Base-by-base conservation (phyloP, 2,113 vertebrate species). In the Anguilla japonica region DNA sequence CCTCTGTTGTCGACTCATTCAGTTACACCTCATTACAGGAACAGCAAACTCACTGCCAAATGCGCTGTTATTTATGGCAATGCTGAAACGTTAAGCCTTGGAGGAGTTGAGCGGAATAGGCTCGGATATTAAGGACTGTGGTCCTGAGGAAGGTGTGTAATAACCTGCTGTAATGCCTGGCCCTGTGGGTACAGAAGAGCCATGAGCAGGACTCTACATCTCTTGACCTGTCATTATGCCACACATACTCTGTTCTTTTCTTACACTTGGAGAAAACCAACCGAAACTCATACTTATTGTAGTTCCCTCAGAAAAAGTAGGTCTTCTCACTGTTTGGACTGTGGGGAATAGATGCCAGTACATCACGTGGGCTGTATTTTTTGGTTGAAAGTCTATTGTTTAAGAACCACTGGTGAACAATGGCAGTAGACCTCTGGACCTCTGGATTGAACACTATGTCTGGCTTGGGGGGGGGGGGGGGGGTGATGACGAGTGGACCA, bases 91-190 rank as follows among this genome's bases (percentile, higher is more conserved):
- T 92, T 92, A 89, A 87, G 90, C 87, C 89, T 93, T 92, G 81
- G 91, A 87, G 83, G 81, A 86, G 88, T 85, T 11, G 88, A 89
- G 50, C 67, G 89, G 87, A 88, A 87, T 82, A 81, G 82, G 22
- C 22, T n/a, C 75, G 88, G 87, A 88, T 89, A 89, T 92, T 93
- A 91, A 84, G 86, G 87, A 93, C 91, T 91, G 89, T 93, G 92
- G 90, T 87, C 90, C 4, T 87, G 88, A 88, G 88, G 90, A 91
- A 90, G 89, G 91, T 84, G 88, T 90, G 90, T 95, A 94, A 94
- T 95, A 93, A 93, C 90, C 92, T 92, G 92, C 91, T 91, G 83
- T 93, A 94, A 94, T 91, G 89, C 89, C 88, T 89, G 57, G 86
- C 89, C 91, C 91, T 90, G 83, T 89, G 91, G 90, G 84, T 8